A percentile compares a stretch with the other conserved stretches of the same genome.
Evolutionary conservation across 2,113 vertebrate species (phyloP).

Genomic region (Tychaedon coryphoeus): DNA sequence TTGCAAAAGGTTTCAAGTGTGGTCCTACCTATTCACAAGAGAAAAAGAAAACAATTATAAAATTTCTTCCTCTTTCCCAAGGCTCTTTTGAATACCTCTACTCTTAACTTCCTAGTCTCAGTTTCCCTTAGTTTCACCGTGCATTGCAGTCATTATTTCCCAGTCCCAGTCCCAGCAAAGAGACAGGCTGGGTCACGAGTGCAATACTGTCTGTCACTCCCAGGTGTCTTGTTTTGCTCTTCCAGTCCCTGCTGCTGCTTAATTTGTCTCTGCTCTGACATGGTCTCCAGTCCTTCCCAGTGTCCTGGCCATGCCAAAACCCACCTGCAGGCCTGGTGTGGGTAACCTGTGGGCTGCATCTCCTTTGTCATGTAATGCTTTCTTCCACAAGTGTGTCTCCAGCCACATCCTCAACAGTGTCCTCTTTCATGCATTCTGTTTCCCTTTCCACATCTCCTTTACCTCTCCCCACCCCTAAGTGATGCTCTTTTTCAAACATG

Average conservation of each 20-base stretch:
- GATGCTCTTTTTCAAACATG: not conserved
- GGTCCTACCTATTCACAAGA: not conserved
- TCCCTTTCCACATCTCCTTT: not conserved
- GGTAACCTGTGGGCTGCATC: fast-evolving
- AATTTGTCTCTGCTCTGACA: not conserved
- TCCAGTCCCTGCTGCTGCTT: not conserved
- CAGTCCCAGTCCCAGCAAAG: fast-evolving
- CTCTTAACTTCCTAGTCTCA: not conserved
- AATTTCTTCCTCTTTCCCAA: not conserved
- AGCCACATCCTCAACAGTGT: not conserved
- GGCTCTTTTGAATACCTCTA: not conserved
- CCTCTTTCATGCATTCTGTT: not conserved
- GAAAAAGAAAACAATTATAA: not conserved
- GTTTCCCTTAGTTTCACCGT: not conserved
- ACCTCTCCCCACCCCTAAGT: not conserved
- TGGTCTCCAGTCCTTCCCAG: not conserved
- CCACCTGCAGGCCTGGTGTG: no score
- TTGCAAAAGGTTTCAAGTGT: not conserved
- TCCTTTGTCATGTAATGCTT: not conserved
- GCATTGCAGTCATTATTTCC: not conserved
- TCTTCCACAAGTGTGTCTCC: not conserved
- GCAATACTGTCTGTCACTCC: not conserved
- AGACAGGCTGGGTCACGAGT: fast-evolving
- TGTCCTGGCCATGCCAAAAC: not conserved
- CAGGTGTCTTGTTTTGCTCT: not conserved